Evolutionary conservation across 2,797 vertebrate species (phyloP), one percentile per base, ranked within the genome.

Genomic region (Borostomias antarcticus): DNA sequence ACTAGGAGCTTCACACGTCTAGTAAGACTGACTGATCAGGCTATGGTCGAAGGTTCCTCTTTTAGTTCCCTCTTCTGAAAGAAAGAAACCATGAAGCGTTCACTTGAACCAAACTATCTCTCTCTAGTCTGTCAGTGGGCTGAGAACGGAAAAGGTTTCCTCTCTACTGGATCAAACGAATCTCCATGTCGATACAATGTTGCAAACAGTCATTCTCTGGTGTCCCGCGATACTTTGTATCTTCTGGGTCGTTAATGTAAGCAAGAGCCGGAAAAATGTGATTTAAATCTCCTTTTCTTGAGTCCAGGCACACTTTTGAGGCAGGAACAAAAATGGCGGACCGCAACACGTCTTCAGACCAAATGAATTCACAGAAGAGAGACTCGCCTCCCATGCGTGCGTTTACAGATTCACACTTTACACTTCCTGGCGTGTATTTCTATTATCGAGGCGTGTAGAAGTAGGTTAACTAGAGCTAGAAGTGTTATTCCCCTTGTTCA

Each of bases 301-400:
- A 77, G 69, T 83, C 86, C 66, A 71, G 79, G 74, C 66, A 72
- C 86, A 89, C 84, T 90, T 91, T 48, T 52, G 72, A 84, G 71
- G 85, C 84, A 79, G 81, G 82, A 84, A 75, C 86, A 89, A 92
- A 94, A 89, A 92, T 92, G 92, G 93, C 92, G 91, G 91, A 88
- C 79, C 79, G 89, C 91, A 90, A 92, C 91, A 92, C 91, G 92
- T 92, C 91, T 88, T 89, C 87, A 88, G 76, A 82, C 82, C 69
- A 73, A 79, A 81, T 68, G 1, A 76, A 78, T 75, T 77, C 69
- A 74, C 69, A 32, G 82, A 71, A 47, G 33, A 54, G 65, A 77
- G 64, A 69, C 68, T 67, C 13, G 53, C 66, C 62, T 76, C 73
- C 68, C 37, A 73, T 69, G 73, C 74, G 76, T 72, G 77, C 84